Evolutionary conservation across 2,113 vertebrate genomes (phyloP), one percentile per base, ranked within the genome.

Genomic region (Pangasianodon gigas): DNA sequence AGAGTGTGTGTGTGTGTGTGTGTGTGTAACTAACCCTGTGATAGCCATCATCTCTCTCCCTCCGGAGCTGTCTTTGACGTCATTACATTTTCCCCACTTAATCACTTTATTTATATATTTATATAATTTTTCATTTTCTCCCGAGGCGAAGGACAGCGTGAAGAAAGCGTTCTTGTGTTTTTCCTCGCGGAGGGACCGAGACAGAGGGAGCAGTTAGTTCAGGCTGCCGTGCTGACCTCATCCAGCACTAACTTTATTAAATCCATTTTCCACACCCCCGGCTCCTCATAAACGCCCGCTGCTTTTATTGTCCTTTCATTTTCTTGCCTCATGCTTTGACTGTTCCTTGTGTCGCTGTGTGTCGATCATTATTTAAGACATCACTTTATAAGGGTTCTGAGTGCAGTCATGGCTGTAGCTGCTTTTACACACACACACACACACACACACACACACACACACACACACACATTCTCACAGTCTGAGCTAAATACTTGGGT

Each of bases 31-130:
- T 51, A 41, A 71, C 46, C 54, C 87, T 87, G 62, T 89, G 87
- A 92, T 88, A 86, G 79, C 88, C 87, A 91, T 89, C 91, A 87
- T 56, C 79, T 79, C 67, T 48, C 75, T 87, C 89, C 89, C 91
- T 71, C 79, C 16, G 71, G 91, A 84, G 48, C 21, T 71, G 75
- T 44, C 46, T 51, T 88, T 92, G 91, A 90, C 91, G 89, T 92
- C 87, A 91, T 86, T 74, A 65, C 62, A 89, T 89, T 87, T 92
- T 87, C 87, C 85, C 85, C 29, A 75, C 84, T 92, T 89, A 89
- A 90, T 51, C 82, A 88, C 91, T 67, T 87, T 79, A 90, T 92
- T 88, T 92, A 84, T 83, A 44, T 62, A 14, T 62, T 14, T 60
- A 84, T 84, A 24, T 80, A 41, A 71, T 85, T 88, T 87, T 83